Evolutionary conservation across 1,140 invertebrate genomes (phyloP), one percentile per base, ranked within the genome.

Genomic region (Bursaphelenchus mucronatus): DNA sequence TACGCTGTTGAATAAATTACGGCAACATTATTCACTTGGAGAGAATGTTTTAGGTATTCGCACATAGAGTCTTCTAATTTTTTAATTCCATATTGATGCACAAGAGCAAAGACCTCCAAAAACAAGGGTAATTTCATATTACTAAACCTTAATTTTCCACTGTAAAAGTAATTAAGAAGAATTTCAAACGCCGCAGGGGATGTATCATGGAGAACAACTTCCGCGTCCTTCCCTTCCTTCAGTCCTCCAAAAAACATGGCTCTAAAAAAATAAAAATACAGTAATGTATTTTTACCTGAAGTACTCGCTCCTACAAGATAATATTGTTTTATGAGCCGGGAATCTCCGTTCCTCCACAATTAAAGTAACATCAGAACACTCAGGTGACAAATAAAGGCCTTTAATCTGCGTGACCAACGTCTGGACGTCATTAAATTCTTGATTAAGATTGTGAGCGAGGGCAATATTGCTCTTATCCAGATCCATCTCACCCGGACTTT

Each of bases 131-230:
- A 85, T 77, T 89, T 89, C 66, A 93, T 84, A 69, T 88, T 87
- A 13, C 87, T 86, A 40, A 97, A 83, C 54, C 89, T 89, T 85
- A 97, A 88, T 70, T 88, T 88, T 45, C 91, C 90, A 63, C 90
- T 93, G 81, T 98, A 98, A 54, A 98, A 92, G 83, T 98, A 98
- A 76, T 90, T 88, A 0, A 97, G 83, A 0, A 98, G 84, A 54
- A 87, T 87, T 82, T 91, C 91, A 77, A 98, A 97, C 17, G 92
- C 90, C 64, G 87, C 86, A 19, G 93, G 82, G n/a, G 89, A 89
- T 40, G 92, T 87, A 70, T 88, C 89, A 80, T 89, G 88, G 15
- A 97, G 79, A 73, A 89, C 88, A 63, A 98, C 90, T 85, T 93
- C 90, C 43, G 85, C 83, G 79, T 88, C 83, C 62, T 86, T 87